Percentiles rank a stretch among this genome's conserved stretches.
These are phyloP conservation scores for Drosophila kurseongensis DNA, from an alignment of 1,140 invertebrate genomes.

Conservation along the genomic window DNA sequence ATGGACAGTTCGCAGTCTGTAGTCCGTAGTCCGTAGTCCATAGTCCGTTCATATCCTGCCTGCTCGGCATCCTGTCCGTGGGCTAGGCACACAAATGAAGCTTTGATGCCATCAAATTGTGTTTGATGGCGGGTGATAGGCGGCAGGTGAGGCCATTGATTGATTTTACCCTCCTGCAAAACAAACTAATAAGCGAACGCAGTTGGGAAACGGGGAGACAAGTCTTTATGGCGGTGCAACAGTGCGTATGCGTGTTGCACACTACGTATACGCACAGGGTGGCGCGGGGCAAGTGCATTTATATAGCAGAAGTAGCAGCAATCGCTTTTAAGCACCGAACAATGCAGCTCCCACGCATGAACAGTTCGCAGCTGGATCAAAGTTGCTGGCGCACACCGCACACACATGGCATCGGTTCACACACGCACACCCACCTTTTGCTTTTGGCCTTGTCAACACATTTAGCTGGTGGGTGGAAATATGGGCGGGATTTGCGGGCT, in stretches of 20 bases:
- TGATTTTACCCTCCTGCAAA: conserved; percentile 68
- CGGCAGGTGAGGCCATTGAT: conserved; percentile 54
- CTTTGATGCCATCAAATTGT: conserved; percentile 65
- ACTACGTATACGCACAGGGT: conserved; percentile 21
- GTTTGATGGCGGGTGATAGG: conserved; percentile 37
- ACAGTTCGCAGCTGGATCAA: conserved; percentile 64
- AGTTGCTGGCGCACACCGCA: conserved; percentile 33
- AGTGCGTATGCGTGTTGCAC: conserved; percentile 73
- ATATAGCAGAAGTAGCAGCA: conserved; percentile 19
- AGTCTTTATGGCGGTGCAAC: conserved; percentile 62
- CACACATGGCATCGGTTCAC: conserved; percentile 57
- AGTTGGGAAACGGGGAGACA: conserved; percentile 8
- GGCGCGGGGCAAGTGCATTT: conserved; percentile 27
- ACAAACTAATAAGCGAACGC: conserved; percentile 76
- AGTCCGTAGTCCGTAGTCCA: conserved; percentile 21
- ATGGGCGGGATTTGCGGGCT: neutral
- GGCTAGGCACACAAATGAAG: conserved; percentile 54
- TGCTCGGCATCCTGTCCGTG: conserved; percentile 53
- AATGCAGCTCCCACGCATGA: conserved; percentile 73
- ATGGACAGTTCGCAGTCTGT: conserved; percentile 12
- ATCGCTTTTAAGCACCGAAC: conserved; percentile 66
- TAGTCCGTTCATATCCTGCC: conserved; percentile 68
- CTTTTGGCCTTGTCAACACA: conserved; percentile 21
- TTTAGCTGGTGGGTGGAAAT: conserved; percentile 1
- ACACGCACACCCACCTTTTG: conserved; percentile 17